Percentiles rank a stretch among this genome's conserved stretches.
These are phyloP conservation scores for Platyrinchus mystaceus DNA, from an alignment of 2,797 vertebrate genomes.

Conservation along the genomic window DNA sequence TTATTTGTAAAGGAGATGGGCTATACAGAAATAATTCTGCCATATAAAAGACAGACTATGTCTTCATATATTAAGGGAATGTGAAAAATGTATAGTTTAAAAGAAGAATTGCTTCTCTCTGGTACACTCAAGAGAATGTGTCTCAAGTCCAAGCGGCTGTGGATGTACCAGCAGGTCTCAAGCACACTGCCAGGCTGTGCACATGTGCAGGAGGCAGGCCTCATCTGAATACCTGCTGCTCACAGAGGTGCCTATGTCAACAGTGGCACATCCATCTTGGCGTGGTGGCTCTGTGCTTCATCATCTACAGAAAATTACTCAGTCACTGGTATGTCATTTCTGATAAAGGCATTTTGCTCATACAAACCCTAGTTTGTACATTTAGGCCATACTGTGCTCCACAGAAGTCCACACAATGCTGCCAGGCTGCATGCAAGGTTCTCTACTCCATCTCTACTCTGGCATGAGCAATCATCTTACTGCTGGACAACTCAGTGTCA, in stretches of 20 bases:
- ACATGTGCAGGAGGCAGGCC: background rate
- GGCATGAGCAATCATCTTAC: background rate
- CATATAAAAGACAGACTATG: background rate
- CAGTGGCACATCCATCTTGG: rapidly evolving
- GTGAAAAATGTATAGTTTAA: background rate
- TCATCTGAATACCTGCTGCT: background rate
- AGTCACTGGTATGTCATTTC: background rate
- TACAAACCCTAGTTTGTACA: background rate
- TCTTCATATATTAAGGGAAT: background rate
- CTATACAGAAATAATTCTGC: background rate
- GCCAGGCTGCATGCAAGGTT: background rate
- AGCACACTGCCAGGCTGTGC: background rate
- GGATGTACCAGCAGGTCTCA: background rate
- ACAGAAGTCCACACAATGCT: background rate
- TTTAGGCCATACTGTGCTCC: background rate
- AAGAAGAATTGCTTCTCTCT: background rate
- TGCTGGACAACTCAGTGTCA: background rate
- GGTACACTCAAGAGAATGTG: background rate
- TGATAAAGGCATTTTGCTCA: background rate
- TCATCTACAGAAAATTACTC: background rate
- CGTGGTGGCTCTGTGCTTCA: rapidly evolving
- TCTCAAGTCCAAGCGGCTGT: background rate
- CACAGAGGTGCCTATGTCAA: background rate
- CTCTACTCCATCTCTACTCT: background rate
- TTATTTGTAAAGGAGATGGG: slow-evolving; percentile 15